Base-by-base conservation (phyloP, 2,888 invertebrate genomes). In the Drosophila paranaensis region DNA sequence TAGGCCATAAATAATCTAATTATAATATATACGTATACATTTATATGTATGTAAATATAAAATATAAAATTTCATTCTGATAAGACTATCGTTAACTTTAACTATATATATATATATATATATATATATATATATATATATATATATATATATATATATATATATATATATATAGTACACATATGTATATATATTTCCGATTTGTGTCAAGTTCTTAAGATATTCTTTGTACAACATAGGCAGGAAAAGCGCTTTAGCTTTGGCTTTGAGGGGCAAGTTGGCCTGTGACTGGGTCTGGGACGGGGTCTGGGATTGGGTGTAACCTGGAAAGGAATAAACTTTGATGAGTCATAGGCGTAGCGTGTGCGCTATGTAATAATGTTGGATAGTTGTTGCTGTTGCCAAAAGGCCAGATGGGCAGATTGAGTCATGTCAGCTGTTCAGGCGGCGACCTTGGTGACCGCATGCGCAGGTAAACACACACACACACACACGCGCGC, bases 381-480 rank as follows among this genome's bases (percentile, higher is more conserved):
- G 16, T 25, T 20, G 39, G 11, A 27, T 54, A 40, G 14, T 40
- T 13, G 25, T 35, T 53, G 13, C n/a, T 40, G 39, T 27, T 43
- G 48, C 30, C 48, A 33, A 50, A 48, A 50, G 54, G 43, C 37
- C 20, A 37, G 25, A 48, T 48, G 60, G 62, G 39, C n/a, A 33
- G 60, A 60, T 71, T 77, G 77, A 79, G 65, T 77, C 76, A 79
- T 71, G 80, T 75, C 77, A 77, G 77, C 66, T 77, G 79, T 79
- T 77, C 60, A 68, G 73, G 57, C 60, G 58, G 60, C 58, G 86
- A 86, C 88, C 87, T 88, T 83, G 88, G 58, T 77, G 71, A 88
- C 83, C 86, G 86, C 82, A 83, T 83, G 86, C 86, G 86, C 87
- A 64, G 73, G 80, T 77, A 77, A 67, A 35, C 40, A 42, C 30